These are phyloP conservation scores for Fragum fragum DNA, from an alignment of 2,888 invertebrate species.

Conservation along the genomic window DNA sequence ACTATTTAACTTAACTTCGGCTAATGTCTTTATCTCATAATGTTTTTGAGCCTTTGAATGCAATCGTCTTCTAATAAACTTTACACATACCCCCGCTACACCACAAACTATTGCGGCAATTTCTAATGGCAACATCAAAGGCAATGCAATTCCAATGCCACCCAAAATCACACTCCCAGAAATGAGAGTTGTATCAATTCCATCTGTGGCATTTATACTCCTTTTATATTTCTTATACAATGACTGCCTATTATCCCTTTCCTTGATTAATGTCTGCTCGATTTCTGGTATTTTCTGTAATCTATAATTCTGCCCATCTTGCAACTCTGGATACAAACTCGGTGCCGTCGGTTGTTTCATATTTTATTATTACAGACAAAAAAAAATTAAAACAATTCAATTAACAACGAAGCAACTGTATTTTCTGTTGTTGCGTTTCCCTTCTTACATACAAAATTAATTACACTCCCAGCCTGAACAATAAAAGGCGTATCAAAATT, in stretches of 20 bases:
- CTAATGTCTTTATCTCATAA: conserved; percentile 39
- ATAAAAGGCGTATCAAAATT: conserved; percentile 44
- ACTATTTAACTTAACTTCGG: conserved; percentile 38
- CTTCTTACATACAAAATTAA: conserved; percentile 41
- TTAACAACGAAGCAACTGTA: conserved; percentile 46
- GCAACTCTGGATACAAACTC: conserved; percentile 48
- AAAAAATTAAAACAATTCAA: conserved; percentile 37
- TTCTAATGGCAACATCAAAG: conserved; percentile 47
- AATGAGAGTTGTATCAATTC: conserved; percentile 49
- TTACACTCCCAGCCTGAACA: conserved; percentile 46
- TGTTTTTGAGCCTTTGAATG: conserved; percentile 40
- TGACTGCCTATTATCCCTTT: conserved; percentile 42
- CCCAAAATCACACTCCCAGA: conserved; percentile 40
- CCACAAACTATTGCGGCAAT: conserved; percentile 47
- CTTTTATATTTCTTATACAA: conserved; percentile 59
- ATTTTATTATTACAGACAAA: conserved; percentile 28
- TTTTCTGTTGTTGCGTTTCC: conserved; percentile 43
- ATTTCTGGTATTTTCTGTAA: conserved; percentile 56
- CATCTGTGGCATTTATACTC: conserved; percentile 53
- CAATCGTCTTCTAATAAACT: conserved; percentile 31
- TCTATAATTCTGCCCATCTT: conserved; percentile 60
- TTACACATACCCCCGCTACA: conserved; percentile 31
- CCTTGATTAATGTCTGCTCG: conserved; percentile 29
- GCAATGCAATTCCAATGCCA: conserved; percentile 35
- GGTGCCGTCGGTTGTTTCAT: conserved; percentile 57